Evolutionary conservation across 1,140 invertebrate species (phyloP).

Genomic region (Leptopilina clavipes): DNA sequence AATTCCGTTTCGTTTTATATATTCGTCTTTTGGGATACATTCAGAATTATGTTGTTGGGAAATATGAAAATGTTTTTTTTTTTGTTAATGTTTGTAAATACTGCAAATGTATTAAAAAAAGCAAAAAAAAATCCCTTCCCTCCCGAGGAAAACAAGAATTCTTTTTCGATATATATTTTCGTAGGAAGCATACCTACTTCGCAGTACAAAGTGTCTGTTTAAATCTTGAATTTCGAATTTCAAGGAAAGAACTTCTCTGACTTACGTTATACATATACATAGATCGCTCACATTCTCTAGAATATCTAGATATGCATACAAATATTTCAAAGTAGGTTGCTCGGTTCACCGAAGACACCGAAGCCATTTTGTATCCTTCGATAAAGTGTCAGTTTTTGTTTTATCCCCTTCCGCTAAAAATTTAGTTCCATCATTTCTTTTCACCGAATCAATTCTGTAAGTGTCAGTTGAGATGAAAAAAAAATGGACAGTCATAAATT

Average conservation of each 20-base stretch:
- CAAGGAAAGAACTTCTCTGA: background rate
- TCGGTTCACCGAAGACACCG: conserved; percentile 57
- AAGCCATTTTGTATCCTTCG: conserved; percentile 53
- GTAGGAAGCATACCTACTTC: background rate
- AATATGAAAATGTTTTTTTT: too few relatives aligned
- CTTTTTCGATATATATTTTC: background rate
- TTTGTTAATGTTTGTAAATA: too few relatives aligned
- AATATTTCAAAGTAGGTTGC: conserved; percentile 62
- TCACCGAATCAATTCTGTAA: background rate
- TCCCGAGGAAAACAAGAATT: background rate
- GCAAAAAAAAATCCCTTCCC: too few relatives aligned
- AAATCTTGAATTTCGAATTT: conserved; percentile 3
- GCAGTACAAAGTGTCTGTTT: conserved; percentile 12
- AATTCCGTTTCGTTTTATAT: too few relatives aligned
- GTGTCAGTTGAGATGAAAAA: background rate
- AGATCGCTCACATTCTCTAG: background rate
- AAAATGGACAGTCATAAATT: background rate
- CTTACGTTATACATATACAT: background rate
- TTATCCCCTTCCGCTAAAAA: background rate
- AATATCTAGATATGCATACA: conserved; percentile 37
- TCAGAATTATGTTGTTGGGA: too few relatives aligned
- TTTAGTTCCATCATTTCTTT: background rate
- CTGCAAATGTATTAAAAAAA: too few relatives aligned
- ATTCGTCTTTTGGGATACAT: too few relatives aligned
- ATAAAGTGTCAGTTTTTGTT: conserved; percentile 12